Evolutionary conservation across 2,113 vertebrate genomes (phyloP).

Genomic region (Vulpes ferrilata): DNA sequence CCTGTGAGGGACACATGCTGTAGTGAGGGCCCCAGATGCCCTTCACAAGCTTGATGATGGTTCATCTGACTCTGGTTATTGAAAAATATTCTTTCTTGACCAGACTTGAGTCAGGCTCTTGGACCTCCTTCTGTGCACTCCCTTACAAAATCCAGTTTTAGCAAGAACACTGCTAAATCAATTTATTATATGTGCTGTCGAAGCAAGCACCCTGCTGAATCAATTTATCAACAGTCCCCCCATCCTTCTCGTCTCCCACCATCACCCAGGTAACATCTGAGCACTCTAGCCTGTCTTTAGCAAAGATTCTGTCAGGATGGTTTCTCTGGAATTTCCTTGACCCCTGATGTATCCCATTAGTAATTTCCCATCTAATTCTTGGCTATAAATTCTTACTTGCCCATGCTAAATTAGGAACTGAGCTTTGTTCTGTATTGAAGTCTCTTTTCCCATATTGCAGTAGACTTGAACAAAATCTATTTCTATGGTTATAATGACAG

Average conservation of each 20-base stretch:
- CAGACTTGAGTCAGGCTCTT: neutral
- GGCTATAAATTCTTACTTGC: neutral
- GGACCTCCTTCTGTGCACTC: neutral
- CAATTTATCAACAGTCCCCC: neutral
- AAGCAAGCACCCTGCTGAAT: neutral
- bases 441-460: neutral
- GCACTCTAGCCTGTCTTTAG: neutral
- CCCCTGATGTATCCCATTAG: neutral
- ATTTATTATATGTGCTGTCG: neutral
- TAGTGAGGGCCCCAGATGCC: neutral
- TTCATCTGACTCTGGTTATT: neutral
- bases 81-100: neutral
- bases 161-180: neutral
- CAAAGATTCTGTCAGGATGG: neutral
- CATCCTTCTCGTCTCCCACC: neutral
- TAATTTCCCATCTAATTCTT: neutral
- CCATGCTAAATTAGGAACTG: neutral
- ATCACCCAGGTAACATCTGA: neutral
- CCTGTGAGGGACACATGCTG: neutral
- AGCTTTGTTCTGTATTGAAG: neutral
- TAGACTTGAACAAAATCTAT: neutral
- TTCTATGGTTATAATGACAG: neutral
- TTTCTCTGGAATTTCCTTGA: neutral
- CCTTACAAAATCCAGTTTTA: neutral
- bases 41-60: neutral